A percentile compares a stretch with the other conserved stretches of the same genome.
These are phyloP conservation scores for Rana temporaria DNA, from an alignment of 2,113 vertebrate species.

Conservation along the genomic window DNA sequence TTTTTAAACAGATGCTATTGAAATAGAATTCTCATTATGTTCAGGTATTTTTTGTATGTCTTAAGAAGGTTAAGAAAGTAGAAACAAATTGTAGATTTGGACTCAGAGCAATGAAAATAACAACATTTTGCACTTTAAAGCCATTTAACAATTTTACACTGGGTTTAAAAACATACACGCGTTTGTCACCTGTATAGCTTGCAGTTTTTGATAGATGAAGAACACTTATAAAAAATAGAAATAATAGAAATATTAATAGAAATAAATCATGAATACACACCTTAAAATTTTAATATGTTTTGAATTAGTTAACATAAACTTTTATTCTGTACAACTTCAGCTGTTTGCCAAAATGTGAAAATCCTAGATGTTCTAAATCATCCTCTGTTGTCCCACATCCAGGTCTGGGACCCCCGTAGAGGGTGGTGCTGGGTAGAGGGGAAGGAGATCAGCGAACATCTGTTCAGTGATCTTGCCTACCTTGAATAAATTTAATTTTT, in stretches of 20 bases:
- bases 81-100: background rate
- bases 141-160: constrained; percentile 17
- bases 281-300: no score
- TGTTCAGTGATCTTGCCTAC: no score
- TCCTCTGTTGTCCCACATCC: no score
- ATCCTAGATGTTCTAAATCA: background rate
- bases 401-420: no score
- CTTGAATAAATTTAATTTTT: no score
- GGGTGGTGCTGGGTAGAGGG: no score
- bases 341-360: background rate
- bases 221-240: no score
- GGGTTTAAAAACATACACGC: background rate
- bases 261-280: background rate
- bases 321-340: no score
- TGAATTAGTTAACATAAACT: no score
- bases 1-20: constrained; percentile 14
- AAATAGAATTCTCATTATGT: constrained; percentile 17
- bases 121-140: constrained; percentile 1
- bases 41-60: background rate
- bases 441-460: no score
- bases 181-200: background rate
- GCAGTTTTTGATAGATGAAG: background rate
- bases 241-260: no score
- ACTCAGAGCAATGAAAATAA: background rate
- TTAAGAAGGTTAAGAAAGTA: constrained; percentile 3